Evolutionary conservation across 2,113 vertebrate species (phyloP), one percentile per base, ranked within the genome.

Genomic region (Clupea harengus): DNA sequence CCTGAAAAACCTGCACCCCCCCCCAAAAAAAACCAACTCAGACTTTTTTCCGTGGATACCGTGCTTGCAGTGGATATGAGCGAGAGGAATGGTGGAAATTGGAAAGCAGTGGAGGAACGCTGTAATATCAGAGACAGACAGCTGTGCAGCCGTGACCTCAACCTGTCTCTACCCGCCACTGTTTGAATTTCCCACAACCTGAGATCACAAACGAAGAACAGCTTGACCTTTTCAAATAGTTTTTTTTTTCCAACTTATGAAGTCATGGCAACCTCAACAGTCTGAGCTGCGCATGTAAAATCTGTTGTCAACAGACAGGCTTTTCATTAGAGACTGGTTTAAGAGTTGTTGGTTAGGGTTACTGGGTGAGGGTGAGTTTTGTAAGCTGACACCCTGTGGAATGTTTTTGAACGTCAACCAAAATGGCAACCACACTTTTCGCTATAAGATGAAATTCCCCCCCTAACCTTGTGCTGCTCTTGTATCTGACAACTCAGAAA

Each of bases 131-230:
- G 67, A 28, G 10, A 28, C n/a, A 75, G 28, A 32, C 52, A 54
- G 52, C 52, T 60, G 54, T 22, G 18, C 5, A 78, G 10, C 15
- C 10, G 13, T 32, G 28, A 78, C 28, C 32, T 78, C 72, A 78
- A 78, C 72, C 72, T 78, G 28, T 17, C 10, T 32, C 13, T 32
- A 13, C 25, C 28, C 28, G 39, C 72, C 44, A 3, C 11, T 39
- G 32, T 32, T 78, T 78, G 28, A 78, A 32, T 39, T 78, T 78
- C 72, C 72, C 72, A 78, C 72, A 78, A 78, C 72, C 72, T 78
- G 72, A 78, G 28, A 78, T 78, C 13, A 39, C 20, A n/a, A 25
- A 64, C 60, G n/a, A 39, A 39, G 39, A 67, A 67, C n/a, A 39
- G 72, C 4, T 78, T 39, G 28, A 39, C 32, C 28, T 78, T 78